Evolutionary conservation across 2,888 invertebrate species (phyloP), one percentile per base, ranked within the genome.

Genomic region (Archips xylosteana): DNA sequence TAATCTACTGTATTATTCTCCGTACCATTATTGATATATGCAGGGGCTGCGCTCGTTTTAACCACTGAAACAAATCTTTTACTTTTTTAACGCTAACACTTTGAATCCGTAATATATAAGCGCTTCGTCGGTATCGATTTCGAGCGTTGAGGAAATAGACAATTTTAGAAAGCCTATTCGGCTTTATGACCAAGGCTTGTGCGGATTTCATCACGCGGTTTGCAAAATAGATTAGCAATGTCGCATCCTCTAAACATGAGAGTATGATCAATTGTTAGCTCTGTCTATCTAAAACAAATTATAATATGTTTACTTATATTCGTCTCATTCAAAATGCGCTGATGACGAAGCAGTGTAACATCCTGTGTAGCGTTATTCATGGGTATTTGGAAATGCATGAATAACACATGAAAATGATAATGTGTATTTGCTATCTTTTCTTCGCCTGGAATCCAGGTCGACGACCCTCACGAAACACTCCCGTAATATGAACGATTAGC

Each of bases 401-500:
- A 78, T 78, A 77, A 77, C 68, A 59, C 78, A 78, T 78, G 76
- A 75, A 76, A 78, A 78, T 78, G 76, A 67, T 76, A 78, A 78
- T 78, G 59, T 76, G 66, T 75, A 75, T 75, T 75, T 70, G 69
- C 73, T 75, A 75, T 75, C 74, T 73, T 74, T 75, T 67, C 75
- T 70, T 74, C 68, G 73, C 74, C 62, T 66, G 47, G 66, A 66
- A 75, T 74, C 59, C 67, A 74, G 75, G 74, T 68, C 74, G 65
- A 63, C 59, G 70, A 67, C 64, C 72, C 51, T 64, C 39, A 39
- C 67, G 47, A 63, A 68, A 39, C 39, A 66, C 54, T 67, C 54
- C 47, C 42, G 54, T 67, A 36, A 54, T 54, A 23, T 42, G 36
- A 36, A 32, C 45, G 13, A n/a, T 49, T 49, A 64, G 23, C 12